These are phyloP conservation scores for Harpegnathos saltator DNA, from an alignment of 1,140 invertebrate genomes.

Conservation along the genomic window DNA sequence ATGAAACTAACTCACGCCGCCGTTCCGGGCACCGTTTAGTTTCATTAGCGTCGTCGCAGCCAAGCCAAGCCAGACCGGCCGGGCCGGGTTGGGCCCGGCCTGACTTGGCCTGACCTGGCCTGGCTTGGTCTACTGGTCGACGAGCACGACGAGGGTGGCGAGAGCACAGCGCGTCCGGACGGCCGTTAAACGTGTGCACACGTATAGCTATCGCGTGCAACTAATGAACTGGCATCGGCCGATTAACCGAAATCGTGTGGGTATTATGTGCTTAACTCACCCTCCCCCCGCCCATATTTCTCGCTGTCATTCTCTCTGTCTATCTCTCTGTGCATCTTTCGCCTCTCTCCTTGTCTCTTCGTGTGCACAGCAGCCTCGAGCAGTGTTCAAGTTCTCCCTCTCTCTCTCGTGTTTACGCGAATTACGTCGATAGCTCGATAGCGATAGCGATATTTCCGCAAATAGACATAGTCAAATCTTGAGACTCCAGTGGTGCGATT, in stretches of 20 bases:
- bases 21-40: constrained; percentile 75
- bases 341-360: too few relatives aligned
- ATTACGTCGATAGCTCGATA: too few relatives aligned
- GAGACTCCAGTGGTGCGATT: too few relatives aligned
- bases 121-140: too few relatives aligned
- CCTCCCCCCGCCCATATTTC: constrained; percentile 48
- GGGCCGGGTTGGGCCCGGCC: constrained; percentile 45
- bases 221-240: constrained; percentile 83
- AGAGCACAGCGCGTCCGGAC: constrained; percentile 57
- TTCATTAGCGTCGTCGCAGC: constrained; percentile 72
- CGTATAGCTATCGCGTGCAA: constrained; percentile 70
- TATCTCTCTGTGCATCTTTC: background rate
- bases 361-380: background rate
- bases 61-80: constrained; percentile 59
- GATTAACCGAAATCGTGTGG: constrained; percentile 80
- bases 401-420: too few relatives aligned
- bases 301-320: background rate
- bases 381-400: background rate
- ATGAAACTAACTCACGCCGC: constrained; percentile 77
- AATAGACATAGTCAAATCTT: too few relatives aligned
- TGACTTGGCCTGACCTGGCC: too few relatives aligned
- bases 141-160: too few relatives aligned
- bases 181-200: constrained; percentile 30
- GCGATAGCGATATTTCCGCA: too few relatives aligned
- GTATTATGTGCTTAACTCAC: constrained; percentile 78